Base-by-base conservation (phyloP, 64 coral and sea anemone species). In the Stichodactyla helianthus region DNA sequence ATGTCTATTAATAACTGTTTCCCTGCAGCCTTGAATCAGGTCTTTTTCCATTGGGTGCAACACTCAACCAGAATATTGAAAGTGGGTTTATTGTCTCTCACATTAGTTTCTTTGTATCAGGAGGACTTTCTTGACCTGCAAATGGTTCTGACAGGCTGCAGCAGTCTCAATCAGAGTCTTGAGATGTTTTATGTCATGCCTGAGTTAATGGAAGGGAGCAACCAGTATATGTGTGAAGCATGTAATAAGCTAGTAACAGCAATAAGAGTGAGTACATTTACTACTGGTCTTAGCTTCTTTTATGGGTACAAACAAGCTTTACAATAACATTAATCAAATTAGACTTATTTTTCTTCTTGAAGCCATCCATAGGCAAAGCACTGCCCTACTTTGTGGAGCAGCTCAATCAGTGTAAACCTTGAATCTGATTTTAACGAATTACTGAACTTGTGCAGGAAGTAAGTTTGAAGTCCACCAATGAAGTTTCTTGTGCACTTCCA, bases 41-140 rank as follows among this genome's bases (percentile, higher is more conserved):
- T 20, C 18, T n/a, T 53, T 82, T 89, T 81, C 35, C 58, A 22
- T 82, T 50, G 6, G 51, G 16, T 10, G 18, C 35, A 50, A 62
- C 9, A 20, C 7, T 10, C 10, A 59, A 26, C 67, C 35, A 44
- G 35, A 44, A 44, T 44, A 44, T 44, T 44, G 35, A 44, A 44
- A 44, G 35, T 44, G 35, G 35, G 35, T 44, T 44, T 44, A 44
- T 44, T 44, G 35, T 44, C 35, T 13, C 74, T n/a, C 59, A 11
- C 55, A 23, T 59, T 7, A 82, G 35, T 25, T 77, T 44, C 53
- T 4, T 51, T 35, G 82, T 70, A 54, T 17, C 53, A 95, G 93
- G 93, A 95, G 79, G 89, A 89, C 63, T 95, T 87, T 85, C 93
- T 95, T 71, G 93, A 95, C 25, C 87, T 95, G 64, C 93, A 85